Conservation (phyloP, 2,797 vertebrate genomes). For the Parotocinclus haroldoi region DNA sequence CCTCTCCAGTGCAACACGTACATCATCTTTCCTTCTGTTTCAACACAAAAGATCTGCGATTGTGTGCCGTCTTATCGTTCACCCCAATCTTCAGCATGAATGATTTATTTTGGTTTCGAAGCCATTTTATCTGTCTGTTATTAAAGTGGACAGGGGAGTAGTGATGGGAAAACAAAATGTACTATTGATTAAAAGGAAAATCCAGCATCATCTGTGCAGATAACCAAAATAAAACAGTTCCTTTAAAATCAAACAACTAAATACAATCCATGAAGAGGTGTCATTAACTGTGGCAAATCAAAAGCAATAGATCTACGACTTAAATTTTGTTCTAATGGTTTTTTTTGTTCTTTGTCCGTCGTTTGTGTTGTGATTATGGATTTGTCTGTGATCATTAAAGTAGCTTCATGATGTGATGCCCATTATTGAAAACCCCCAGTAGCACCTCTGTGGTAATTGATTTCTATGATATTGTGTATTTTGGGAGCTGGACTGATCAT, state of each 20-base stretch:
- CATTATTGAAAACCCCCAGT: not conserved
- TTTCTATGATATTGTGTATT: not conserved
- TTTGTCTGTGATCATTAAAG: not conserved
- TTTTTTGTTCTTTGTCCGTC: not conserved
- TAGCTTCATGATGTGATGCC: not conserved
- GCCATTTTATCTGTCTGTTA: not conserved
- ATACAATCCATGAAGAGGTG: too few species aligned
- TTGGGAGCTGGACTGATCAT: not conserved
- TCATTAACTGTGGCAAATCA: too few species aligned
- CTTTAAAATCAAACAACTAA: too few species aligned
- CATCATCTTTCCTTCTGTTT: constrained; percentile 9
- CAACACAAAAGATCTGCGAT: constrained; percentile 5
- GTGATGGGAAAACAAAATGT: too few species aligned
- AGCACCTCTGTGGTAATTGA: not conserved
- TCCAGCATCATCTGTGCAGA: too few species aligned
- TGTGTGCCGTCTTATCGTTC: not conserved
- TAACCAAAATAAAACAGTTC: too few species aligned
- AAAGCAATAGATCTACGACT: too few species aligned
- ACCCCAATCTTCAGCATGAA: not conserved
- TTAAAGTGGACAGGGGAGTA: not conserved
- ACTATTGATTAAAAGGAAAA: too few species aligned
- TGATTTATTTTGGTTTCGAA: not conserved
- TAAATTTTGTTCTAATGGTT: too few species aligned
- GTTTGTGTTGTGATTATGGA: not conserved
- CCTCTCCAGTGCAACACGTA: constrained; percentile 19